Base-by-base conservation (phyloP, 2,797 vertebrate species). In the Sebastes minor region DNA sequence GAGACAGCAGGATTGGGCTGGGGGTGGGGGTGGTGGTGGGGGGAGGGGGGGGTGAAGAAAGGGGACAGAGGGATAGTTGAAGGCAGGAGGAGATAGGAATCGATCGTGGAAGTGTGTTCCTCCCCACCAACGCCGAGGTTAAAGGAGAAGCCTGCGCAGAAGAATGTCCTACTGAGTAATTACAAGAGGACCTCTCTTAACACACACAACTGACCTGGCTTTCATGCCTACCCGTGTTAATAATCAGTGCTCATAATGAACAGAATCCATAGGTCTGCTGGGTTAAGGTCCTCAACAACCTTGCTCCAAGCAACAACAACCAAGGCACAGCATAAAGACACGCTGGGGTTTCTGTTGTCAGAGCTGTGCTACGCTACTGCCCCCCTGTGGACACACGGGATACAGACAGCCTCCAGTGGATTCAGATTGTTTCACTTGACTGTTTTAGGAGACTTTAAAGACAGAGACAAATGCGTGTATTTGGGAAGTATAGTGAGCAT, bases 241-340 rank as follows among this genome's bases (percentile, higher is more conserved):
- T 91, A 90, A 90, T 89, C 87, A 85, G 79, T 25, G 76, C 82
- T 89, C 87, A 89, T 90, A 91, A 92, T 87, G 88, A 93, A 93
- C 87, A 89, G 63, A 89, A 91, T 91, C 91, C 80, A 93, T 83
- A 91, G 90, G 91, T 93, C 88, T 74, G 65, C 85, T 80, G 82
- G 92, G 92, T 94, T 93, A 88, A 89, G 85, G 90, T 94, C 91
- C 85, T 88, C 88, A 66, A 86, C 86, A 91, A 93, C 88, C 91
- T 91, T 86, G 80, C 87, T 89, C 82, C 82, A 80, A 92, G 84
- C 89, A 85, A 83, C 83, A 87, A 72, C 76, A 38, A 53, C 64
- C 23, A 59, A 80, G 68, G 63, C 80, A 20, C 68, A 84, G 78
- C 42, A 67, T 12, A 14, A 57, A 14, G 55, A 71, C 32, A 33